Base-by-base conservation (phyloP, 2,888 invertebrate species). In the Strigamia crassipes region DNA sequence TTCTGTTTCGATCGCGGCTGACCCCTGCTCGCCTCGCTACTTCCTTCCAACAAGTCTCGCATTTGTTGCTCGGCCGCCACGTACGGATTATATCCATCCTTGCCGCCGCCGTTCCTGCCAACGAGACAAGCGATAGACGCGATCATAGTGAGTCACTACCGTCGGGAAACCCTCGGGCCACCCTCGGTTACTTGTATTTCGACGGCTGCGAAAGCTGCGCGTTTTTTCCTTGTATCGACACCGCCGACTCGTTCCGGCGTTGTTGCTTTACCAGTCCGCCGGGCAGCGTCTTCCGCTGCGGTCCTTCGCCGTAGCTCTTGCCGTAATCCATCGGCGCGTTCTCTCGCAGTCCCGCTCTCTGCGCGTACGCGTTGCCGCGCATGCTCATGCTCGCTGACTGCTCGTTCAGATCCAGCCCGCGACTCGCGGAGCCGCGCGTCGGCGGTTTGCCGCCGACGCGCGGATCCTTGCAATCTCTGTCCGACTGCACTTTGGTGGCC, bases 41-140 rank as follows among this genome's bases (percentile, higher is more conserved):
- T 61, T 61, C 61, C 61, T 61, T 61, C 61, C 61, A 94, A 92
- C 46, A 95, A 90, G 86, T 94, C 94, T 88, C 93, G 92, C 89
- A 94, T 91, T 89, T 95, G 94, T 84, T 92, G 92, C 89, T 94
- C 93, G 79, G 94, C 94, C 84, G 92, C 92, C 84, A 92, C 89
- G 88, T 93, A 94, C 80, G 94, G 94, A 88, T 94, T 93, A 88
- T 94, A 94, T 85, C 88, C 90, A 85, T 91, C 90, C 85, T 82
- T 83, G 91, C 91, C 83, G n/a, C 31, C 21, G 13, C 81, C 41
- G 42, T n/a, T 2, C 13, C 73, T 18, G 27, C 27, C 27, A 27
- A 27, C 27, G 27, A 27, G 27, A 27, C 27, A 27, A 27, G 27
- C 27, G 27, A 27, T 27, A 27, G 27, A 27, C 27, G 27, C 1